phyloP scores from a whole-genome alignment of 2,113 vertebrate species.

The Sterrhoptilus dennistouni region DNA sequence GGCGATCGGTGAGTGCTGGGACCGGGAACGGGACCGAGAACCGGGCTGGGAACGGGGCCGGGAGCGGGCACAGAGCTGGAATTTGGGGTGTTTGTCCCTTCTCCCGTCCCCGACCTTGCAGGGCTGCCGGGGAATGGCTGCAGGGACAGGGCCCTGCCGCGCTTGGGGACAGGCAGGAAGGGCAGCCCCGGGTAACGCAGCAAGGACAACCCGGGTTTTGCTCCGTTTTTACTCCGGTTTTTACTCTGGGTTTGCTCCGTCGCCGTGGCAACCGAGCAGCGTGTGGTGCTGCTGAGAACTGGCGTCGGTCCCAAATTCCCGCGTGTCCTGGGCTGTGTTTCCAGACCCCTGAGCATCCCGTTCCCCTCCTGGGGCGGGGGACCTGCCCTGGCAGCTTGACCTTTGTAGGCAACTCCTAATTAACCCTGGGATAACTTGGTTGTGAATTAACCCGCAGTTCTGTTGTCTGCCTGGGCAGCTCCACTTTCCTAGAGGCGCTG shows the following conservation, averaged over 20 bases:
- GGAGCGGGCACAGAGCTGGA: fast-evolving
- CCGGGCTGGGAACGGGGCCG: fast-evolving
- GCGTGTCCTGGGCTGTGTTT: not conserved
- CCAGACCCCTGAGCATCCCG: not conserved
- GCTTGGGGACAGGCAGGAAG: not conserved
- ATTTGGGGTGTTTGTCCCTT: too few relatives aligned
- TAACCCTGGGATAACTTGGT: not conserved
- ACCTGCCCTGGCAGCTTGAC: not conserved
- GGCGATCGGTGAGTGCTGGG: not conserved
- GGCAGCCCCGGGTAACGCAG: not conserved
- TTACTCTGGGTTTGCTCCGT: not conserved
- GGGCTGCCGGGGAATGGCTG: too few relatives aligned
- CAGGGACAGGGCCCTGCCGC: not conserved
- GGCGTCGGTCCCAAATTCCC: not conserved
- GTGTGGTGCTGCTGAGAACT: not conserved
- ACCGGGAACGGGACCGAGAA: too few relatives aligned
- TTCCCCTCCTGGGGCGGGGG: not conserved
- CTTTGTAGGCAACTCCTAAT: not conserved
- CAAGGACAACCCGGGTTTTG: not conserved
- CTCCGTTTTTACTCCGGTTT: not conserved
- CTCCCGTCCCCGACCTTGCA: not conserved
- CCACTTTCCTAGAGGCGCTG: not conserved
- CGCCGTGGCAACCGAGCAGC: not conserved
- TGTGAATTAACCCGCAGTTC: not conserved
- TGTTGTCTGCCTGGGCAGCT: not conserved